phyloP scores from a whole-genome alignment of 92 coral and sea anemone species.

The Zoanthus sociatus region DNA sequence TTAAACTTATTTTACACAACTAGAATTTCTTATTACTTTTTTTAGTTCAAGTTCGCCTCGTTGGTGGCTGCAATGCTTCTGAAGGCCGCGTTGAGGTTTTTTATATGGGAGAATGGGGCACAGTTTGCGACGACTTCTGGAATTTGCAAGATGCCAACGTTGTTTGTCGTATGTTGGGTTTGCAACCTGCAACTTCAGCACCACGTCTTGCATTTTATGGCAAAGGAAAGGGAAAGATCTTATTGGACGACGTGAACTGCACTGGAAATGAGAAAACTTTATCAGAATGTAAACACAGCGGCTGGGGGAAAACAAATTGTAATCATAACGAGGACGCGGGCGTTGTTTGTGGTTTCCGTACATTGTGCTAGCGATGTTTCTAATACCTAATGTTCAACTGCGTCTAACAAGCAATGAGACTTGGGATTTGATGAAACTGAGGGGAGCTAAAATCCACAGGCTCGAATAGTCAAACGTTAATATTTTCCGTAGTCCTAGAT shows the following conservation, averaged over 20 bases:
- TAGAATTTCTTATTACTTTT: background rate
- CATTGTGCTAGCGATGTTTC: no score
- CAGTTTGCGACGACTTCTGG: constrained; percentile 39
- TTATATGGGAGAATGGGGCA: constrained; percentile 33
- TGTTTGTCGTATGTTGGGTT: constrained; percentile 45
- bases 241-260: constrained; percentile 36
- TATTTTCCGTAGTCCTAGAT: no score
- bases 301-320: constrained; percentile 35
- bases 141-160: constrained; percentile 37
- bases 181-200: constrained; percentile 23
- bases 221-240: constrained; percentile 28
- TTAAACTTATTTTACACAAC: background rate
- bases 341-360: constrained; percentile 7
- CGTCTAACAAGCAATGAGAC: no score
- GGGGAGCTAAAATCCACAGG: no score
- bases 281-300: constrained; percentile 20
- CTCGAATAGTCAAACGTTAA: no score
- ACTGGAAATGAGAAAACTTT: constrained; percentile 42
- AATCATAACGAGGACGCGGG: constrained; percentile 22
- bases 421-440: no score
- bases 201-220: constrained; percentile 25
- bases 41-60: constrained; percentile 30
- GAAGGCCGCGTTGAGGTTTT: constrained; percentile 48
- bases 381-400: no score
- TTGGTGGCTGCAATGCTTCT: constrained; percentile 13